These are phyloP conservation scores for Leptosomus discolor DNA, from an alignment of 2,113 vertebrate species.

Conservation along the genomic window DNA sequence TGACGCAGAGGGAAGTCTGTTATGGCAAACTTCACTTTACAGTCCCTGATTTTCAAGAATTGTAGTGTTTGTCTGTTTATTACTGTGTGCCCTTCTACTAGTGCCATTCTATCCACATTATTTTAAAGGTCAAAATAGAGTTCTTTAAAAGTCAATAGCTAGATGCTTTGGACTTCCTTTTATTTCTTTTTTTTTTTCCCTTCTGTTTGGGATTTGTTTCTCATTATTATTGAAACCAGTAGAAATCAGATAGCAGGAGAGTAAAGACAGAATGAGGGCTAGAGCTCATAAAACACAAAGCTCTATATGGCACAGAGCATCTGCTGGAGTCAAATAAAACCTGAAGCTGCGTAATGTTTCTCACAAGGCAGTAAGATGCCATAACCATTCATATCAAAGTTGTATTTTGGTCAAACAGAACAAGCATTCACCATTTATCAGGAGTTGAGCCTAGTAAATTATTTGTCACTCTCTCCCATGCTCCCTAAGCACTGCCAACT, in stretches of 20 bases:
- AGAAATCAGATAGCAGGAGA: not conserved
- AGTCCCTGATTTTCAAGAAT: not conserved
- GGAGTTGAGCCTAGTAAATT: not conserved
- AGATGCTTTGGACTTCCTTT: not conserved
- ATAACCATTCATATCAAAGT: conserved; percentile 26
- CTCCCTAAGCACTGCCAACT: not conserved
- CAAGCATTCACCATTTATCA: conserved; percentile 35
- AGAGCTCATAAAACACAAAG: not conserved
- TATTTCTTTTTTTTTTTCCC: not conserved
- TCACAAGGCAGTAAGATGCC: conserved; percentile 20
- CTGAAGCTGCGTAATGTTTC: not conserved
- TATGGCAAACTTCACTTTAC: not conserved
- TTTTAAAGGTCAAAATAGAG: not conserved
- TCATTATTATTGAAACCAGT: not conserved
- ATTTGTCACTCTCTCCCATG: not conserved
- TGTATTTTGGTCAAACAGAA: conserved; percentile 37
- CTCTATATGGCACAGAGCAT: not conserved
- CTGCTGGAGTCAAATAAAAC: conserved; percentile 12
- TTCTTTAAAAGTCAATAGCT: not conserved
- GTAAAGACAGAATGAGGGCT: not conserved
- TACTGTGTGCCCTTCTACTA: not conserved
- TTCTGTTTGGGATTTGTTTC: not conserved
- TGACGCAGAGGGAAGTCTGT: not conserved
- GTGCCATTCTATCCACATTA: not conserved
- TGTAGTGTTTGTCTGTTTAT: not conserved